Conservation (phyloP, 2,888 invertebrate genomes). For the Apantesis nais region DNA sequence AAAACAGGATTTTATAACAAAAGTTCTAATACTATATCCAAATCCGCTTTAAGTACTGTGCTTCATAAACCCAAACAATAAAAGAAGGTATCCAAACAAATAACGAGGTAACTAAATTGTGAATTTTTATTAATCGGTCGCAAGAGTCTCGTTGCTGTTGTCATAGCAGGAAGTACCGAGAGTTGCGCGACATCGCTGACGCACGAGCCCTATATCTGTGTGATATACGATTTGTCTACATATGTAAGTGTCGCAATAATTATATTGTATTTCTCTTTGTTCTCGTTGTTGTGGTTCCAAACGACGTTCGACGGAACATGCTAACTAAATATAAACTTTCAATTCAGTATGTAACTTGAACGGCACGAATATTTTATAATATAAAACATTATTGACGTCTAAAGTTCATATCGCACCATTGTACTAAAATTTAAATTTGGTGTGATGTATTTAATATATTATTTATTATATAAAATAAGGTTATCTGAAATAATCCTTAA, state of each 20-base stretch:
- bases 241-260: conserved; percentile 26
- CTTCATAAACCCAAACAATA: too few species aligned
- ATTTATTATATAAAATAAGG: conserved; percentile 51
- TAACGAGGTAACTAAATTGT: too few species aligned
- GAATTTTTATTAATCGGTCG: too few species aligned
- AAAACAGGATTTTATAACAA: too few species aligned
- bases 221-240: conserved; percentile 22
- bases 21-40: too few species aligned
- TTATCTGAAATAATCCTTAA: conserved; percentile 36
- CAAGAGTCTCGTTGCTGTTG: too few species aligned
- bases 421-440: conserved; percentile 45
- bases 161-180: too few species aligned
- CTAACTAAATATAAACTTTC: conserved; percentile 16
- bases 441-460: conserved; percentile 53
- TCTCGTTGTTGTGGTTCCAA: background rate
- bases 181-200: background rate
- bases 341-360: conserved; percentile 21
- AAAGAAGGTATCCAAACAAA: too few species aligned
- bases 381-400: conserved; percentile 25
- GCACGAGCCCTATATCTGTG: conserved; percentile 2
- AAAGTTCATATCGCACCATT: conserved; percentile 38
- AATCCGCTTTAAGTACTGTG: too few species aligned
- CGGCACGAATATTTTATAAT: conserved; percentile 45
- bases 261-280: conserved; percentile 23
- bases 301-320: background rate